phyloP scores from a whole-genome alignment of 2,797 vertebrate species.

The Tiaroga cobitis region DNA sequence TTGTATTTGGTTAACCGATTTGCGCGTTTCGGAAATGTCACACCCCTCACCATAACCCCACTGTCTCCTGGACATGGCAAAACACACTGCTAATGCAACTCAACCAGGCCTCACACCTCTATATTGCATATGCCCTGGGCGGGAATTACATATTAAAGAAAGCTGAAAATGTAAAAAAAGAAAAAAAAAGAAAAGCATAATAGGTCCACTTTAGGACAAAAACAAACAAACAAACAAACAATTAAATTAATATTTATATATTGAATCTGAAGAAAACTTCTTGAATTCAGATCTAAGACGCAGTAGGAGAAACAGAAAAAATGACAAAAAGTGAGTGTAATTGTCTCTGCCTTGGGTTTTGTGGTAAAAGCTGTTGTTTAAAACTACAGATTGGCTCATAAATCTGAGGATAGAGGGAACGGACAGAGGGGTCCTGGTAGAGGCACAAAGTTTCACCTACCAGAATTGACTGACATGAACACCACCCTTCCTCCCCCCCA shows the following conservation, averaged over 20 bases:
- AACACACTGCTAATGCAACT: not conserved
- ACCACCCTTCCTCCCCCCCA: not conserved
- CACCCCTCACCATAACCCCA: not conserved
- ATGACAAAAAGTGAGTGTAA: not conserved
- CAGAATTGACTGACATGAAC: not conserved
- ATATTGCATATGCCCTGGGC: not conserved
- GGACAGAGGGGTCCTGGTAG: not conserved
- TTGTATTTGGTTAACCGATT: not conserved
- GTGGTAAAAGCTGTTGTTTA: constrained; percentile 23
- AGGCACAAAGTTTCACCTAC: not conserved
- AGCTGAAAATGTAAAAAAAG: not conserved
- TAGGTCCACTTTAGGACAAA: not conserved
- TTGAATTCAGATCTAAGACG: not conserved
- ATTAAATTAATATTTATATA: constrained; percentile 18
- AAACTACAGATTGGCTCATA: constrained; percentile 30
- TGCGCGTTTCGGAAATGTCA: not conserved
- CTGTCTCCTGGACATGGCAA: not conserved
- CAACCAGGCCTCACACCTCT: not conserved
- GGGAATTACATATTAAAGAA: not conserved
- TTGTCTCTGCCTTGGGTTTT: not conserved
- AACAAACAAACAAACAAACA: constrained; percentile 22
- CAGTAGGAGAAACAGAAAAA: not conserved
- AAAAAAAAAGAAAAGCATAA: too few relatives aligned
- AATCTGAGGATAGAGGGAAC: not conserved
- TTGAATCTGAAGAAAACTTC: not conserved